Evolutionary conservation across 2,797 vertebrate genomes (phyloP).

Genomic region (Anguilla anguilla): DNA sequence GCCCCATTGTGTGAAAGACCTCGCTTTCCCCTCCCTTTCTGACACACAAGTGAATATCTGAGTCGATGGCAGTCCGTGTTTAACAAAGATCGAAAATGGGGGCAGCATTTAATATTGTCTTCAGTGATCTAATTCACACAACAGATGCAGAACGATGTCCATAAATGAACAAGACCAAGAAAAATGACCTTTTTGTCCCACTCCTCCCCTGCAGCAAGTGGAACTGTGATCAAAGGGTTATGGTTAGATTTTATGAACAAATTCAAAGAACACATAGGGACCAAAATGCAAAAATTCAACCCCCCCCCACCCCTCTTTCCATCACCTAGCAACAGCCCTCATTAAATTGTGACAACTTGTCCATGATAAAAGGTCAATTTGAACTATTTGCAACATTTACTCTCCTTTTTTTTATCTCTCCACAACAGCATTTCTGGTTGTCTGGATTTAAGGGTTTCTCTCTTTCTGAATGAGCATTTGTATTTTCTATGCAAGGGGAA

Average conservation of each 20-base stretch:
- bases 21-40: neutral
- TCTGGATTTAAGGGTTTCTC: neutral
- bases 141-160: neutral
- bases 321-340: conserved; percentile 35
- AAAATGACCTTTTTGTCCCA: neutral
- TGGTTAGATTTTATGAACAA: neutral
- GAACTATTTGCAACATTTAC: neutral
- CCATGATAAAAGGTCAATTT: conserved; percentile 28
- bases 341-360: conserved; percentile 31
- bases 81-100: neutral
- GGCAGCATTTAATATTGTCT: neutral
- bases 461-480: neutral
- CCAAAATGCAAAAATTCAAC: neutral
- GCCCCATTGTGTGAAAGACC: neutral
- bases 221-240: neutral
- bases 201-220: neutral
- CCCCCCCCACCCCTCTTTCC: neutral
- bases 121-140: neutral
- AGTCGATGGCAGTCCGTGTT: neutral
- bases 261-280: conserved; percentile 4
- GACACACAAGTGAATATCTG: neutral
- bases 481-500: neutral
- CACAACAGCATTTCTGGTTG: conserved; percentile 10
- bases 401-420: conserved; percentile 23
- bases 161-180: neutral